Evolutionary conservation across 2,888 invertebrate genomes (phyloP).

Genomic region (Cheilosia vernalis): DNA sequence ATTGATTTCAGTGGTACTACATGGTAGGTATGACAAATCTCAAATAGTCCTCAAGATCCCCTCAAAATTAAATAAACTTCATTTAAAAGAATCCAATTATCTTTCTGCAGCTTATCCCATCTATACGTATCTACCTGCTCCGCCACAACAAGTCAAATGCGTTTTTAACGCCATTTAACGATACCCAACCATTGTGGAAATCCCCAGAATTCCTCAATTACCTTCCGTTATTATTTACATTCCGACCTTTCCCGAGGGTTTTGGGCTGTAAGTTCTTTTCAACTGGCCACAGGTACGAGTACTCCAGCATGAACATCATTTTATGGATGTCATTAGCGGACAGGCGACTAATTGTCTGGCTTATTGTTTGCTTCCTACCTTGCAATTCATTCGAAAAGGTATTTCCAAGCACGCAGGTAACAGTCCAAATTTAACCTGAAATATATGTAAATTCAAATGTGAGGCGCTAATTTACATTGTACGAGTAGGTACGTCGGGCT

Average conservation of each 20-base stretch:
- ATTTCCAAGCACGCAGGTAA: conserved; percentile 5
- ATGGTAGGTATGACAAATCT: no score
- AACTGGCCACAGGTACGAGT: not conserved
- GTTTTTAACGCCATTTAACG: conserved; percentile 11
- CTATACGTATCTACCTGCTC: no score
- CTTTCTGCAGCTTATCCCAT: not conserved
- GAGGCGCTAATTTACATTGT: conserved; percentile 41
- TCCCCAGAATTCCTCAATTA: conserved; percentile 54
- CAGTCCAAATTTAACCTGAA: not conserved
- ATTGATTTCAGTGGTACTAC: no score
- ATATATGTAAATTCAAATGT: conserved; percentile 17
- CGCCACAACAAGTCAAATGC: conserved; percentile 11
- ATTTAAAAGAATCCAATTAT: not conserved
- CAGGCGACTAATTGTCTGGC: conserved; percentile 68
- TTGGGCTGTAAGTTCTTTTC: not conserved
- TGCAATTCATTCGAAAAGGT: conserved; percentile 30
- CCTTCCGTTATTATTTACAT: conserved; percentile 28
- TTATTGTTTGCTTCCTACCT: conserved; percentile 39
- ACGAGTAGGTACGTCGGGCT: conserved; percentile 5
- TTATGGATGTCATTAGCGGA: conserved; percentile 60
- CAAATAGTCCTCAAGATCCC: no score
- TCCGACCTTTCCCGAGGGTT: conserved; percentile 11
- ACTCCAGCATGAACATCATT: not conserved
- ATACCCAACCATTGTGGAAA: conserved; percentile 33
- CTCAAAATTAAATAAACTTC: no score